Percentiles rank a stretch among this genome's conserved stretches.
Evolutionary conservation across 2,113 vertebrate genomes (phyloP).

Genomic region (Serinus canaria): DNA sequence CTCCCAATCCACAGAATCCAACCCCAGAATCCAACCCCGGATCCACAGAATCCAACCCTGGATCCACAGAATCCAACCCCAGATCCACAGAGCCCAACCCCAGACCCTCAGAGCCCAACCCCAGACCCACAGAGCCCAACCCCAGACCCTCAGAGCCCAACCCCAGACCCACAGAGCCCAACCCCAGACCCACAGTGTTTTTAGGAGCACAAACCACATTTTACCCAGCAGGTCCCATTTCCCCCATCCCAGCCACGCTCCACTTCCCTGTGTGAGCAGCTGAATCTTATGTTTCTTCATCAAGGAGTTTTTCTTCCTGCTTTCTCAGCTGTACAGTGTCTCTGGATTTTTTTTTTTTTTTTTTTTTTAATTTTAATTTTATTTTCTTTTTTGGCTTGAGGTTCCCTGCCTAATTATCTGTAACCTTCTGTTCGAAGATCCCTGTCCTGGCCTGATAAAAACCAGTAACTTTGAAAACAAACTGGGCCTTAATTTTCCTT

Average conservation of each 20-base stretch:
- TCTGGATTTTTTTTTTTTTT: background rate
- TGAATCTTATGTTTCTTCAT: constrained; percentile 57
- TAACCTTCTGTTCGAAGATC: constrained; percentile 83
- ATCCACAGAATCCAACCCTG: too few relatives aligned
- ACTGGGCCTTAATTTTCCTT: constrained; percentile 97
- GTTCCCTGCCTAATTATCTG: constrained; percentile 80
- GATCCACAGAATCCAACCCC: too few relatives aligned
- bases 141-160: too few relatives aligned
- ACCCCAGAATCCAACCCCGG: too few relatives aligned
- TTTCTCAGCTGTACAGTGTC: constrained; percentile 59
- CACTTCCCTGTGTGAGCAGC: constrained; percentile 36
- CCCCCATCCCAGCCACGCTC: constrained; percentile 47
- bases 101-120: too few relatives aligned
- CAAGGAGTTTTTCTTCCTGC: constrained; percentile 55
- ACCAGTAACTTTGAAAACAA: constrained; percentile 93
- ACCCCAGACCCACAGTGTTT: background rate
- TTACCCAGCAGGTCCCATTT: constrained; percentile 44
- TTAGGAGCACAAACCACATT: constrained; percentile 41
- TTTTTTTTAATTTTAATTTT: background rate
- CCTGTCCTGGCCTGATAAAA: constrained; percentile 88
- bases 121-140: too few relatives aligned
- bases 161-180: too few relatives aligned
- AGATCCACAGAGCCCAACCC: too few relatives aligned
- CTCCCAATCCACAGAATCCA: too few relatives aligned
- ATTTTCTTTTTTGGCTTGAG: constrained; percentile 43